Evolutionary conservation across 2,888 invertebrate species (phyloP), one percentile per base, ranked within the genome.

Genomic region (Andrena hattorfiana): DNA sequence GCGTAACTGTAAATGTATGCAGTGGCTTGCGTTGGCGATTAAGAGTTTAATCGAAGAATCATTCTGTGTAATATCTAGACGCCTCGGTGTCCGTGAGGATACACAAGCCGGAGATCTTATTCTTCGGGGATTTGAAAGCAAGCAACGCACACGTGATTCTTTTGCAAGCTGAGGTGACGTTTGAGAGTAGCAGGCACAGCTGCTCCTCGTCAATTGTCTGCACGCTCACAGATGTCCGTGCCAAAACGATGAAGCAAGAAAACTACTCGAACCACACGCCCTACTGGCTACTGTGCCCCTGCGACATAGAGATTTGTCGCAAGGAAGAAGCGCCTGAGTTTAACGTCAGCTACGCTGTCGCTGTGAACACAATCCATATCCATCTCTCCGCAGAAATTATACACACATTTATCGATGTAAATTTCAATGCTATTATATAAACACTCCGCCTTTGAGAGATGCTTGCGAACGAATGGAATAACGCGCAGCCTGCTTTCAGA

Each of bases 91-190:
- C 97, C 0, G 94, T 97, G 30, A 96, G 97, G 89, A 95, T 97
- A 88, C 96, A 97, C 42, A 96, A 97, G 91, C 97, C 97, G 0
- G 97, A 97, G 94, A 95, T 97, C 67, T 96, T 97, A 94, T 95
- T 97, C 88, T 96, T 97, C 91, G 96, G 97, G 0, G 96, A 96
- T 87, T 94, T 95, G n/a, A 95, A 95, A 8, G 95, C 95, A 56
- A 95, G 95, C 28, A 96, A 95, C 59, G 96, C 96, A 1, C 95
- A 96, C 88, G 96, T 96, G 4, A 92, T 97, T 59, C 95, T 97
- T 13, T 94, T 97, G 8, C 95, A 97, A 87, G 95, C 96, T 0
- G 97, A 97, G 92, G 94, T 97, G 13, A 94, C 96, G 26, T 94
- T 97, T 0, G 97, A 97, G 91, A 97, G 96, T 92, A 97, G 96